Base-by-base conservation (phyloP, 2,113 vertebrate genomes). In the Cacatua alba region DNA sequence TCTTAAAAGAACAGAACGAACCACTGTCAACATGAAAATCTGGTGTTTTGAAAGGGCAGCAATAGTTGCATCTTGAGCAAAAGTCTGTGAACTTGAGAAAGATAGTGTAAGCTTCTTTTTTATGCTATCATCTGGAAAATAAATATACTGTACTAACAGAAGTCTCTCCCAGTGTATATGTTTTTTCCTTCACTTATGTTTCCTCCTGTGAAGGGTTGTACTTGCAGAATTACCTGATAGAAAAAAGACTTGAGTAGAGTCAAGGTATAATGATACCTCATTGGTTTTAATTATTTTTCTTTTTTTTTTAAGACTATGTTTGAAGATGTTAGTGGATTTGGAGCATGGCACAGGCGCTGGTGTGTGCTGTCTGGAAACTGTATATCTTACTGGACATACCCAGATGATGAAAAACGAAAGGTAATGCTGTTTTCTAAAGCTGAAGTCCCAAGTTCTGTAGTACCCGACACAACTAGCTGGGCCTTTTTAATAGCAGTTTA, bases 301-400 rank as follows among this genome's bases (percentile, higher is more conserved):
- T 39, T 41, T 41, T 41, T 94, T 13, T 75, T 63, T 17, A 65
- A 99, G 99, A 99, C 99, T 1, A 99, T 99, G 99, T 99, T 99
- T 97, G 99, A 99, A 96, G 99, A 99, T 53, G 99, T 99, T 4
- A 99, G 99, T 96, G 99, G 99, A 11, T 99, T 99, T 59, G 99
- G 99, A 77, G 98, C 99, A 1, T 99, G 99, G 99, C 99, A 99
- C 88, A 97, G 99, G 35, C 98, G 99, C 68, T 99, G 99, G 99
- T 99, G 99, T 71, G 98, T 99, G 39, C 98, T 99, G 31, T 98
- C 99, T 31, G 99, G 99, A 39, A 99, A 99, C 68, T 99, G 98
- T 94, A 98, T 99, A 92, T 99, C 99, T 81, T 99, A 99, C 44
- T 99, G 99, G 99, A 99, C 99, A 0, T 99, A 99, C 65, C 99